phyloP scores from a whole-genome alignment of 2,113 vertebrate genomes.

The Sinocyclocheilus grahami region DNA sequence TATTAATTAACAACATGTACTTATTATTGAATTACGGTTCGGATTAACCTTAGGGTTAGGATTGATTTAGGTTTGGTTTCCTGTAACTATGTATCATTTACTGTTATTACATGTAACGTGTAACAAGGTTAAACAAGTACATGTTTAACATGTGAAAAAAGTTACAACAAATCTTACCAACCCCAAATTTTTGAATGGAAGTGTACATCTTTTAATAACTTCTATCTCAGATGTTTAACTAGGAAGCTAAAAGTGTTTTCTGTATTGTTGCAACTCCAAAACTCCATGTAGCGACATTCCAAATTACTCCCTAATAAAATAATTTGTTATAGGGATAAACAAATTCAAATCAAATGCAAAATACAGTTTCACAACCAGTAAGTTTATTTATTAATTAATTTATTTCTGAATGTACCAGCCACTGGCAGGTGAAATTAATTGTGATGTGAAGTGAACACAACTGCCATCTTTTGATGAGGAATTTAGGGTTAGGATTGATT shows the following conservation, averaged over 20 bases:
- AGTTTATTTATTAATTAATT: neutral
- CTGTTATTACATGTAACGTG: no score
- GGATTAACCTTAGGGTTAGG: no score
- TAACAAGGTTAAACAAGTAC: no score
- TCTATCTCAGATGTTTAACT: neutral
- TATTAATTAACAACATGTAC: no score
- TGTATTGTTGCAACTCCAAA: neutral
- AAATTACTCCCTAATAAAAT: neutral
- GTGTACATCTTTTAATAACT: neutral
- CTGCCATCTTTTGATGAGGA: slow-evolving; percentile 20
- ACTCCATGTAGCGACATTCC: neutral
- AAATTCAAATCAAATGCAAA: neutral
- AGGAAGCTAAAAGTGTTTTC: neutral
- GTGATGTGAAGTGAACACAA: neutral
- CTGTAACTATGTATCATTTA: no score
- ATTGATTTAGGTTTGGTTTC: no score
- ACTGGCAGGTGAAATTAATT: slow-evolving; percentile 15
- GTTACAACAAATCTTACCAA: neutral
- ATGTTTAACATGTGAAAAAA: no score
- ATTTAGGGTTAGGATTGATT: no score
- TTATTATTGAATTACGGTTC: no score
- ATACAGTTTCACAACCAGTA: neutral
- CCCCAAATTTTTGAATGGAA: neutral
- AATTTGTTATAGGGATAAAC: neutral
- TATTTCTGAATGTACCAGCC: neutral